Conservation (phyloP, 2,113 vertebrate genomes). For the Oreocharis arfaki region DNA sequence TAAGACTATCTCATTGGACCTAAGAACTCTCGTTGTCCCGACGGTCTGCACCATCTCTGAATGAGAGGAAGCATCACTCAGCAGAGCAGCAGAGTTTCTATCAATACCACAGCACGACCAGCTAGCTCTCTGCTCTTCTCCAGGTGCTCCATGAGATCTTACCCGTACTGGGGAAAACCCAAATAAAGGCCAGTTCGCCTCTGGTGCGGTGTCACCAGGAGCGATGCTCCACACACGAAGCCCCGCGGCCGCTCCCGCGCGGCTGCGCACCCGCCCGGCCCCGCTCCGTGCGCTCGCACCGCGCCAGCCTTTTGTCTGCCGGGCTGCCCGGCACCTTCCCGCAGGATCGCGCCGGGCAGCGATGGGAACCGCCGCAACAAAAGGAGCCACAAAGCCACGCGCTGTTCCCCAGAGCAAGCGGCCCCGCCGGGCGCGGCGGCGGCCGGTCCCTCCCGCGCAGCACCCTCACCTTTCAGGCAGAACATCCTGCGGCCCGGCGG, state of each 20-base stretch:
- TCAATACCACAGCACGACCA: accelerated
- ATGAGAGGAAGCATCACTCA: accelerated
- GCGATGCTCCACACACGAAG: accelerated
- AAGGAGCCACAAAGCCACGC: not conserved
- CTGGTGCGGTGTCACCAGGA: accelerated
- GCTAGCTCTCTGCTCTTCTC: not conserved
- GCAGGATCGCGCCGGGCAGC: not conserved
- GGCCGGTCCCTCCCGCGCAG: not conserved
- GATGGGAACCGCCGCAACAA: not conserved
- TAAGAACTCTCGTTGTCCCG: accelerated
- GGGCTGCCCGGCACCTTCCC: not conserved
- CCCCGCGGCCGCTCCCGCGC: not conserved
- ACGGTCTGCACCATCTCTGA: not conserved
- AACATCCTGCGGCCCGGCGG: constrained; percentile 68
- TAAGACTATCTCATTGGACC: not conserved
- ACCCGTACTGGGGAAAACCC: not conserved
- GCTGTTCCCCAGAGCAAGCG: not conserved
- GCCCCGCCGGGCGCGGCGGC: not conserved
- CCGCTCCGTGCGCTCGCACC: not conserved
- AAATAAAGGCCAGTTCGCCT: accelerated
- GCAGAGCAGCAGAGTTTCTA: not conserved
- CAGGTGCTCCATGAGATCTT: accelerated
- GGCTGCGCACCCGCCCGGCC: not conserved
- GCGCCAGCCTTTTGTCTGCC: not conserved
- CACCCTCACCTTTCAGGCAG: constrained; percentile 79